phyloP scores from a whole-genome alignment of 2,113 vertebrate genomes.

The Mugil cephalus region DNA sequence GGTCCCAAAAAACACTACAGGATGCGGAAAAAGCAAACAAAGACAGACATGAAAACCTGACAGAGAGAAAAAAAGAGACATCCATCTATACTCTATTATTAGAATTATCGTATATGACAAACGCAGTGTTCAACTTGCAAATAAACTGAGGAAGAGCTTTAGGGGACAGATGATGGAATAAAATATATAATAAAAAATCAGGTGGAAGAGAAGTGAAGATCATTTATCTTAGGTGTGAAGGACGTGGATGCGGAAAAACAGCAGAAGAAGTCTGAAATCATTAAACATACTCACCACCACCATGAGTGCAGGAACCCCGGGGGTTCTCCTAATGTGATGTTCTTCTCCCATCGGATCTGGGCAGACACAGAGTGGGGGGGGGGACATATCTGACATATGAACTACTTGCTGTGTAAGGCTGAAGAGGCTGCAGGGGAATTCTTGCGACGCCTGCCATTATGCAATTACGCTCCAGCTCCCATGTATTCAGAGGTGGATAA shows the following conservation, averaged over 20 bases:
- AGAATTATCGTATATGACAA: constrained; percentile 13
- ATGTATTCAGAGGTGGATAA: constrained; percentile 63
- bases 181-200: constrained; percentile 30
- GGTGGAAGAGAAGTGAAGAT: constrained; percentile 3
- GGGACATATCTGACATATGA: constrained; percentile 50
- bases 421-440: constrained; percentile 54
- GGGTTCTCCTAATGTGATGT: constrained; percentile 98
- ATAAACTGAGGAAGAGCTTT: constrained; percentile 27
- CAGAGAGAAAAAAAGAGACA: not conserved
- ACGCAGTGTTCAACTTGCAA: constrained; percentile 3
- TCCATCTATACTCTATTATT: too few relatives aligned
- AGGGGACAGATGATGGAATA: constrained; percentile 37
- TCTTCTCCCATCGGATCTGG: constrained; percentile 99
- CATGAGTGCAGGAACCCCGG: constrained; percentile 99
- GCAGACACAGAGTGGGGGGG: constrained; percentile 42
- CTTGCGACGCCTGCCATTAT: constrained; percentile 54
- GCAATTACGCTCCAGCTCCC: constrained; percentile 62
- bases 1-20: constrained; percentile 93
- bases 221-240: constrained; percentile 15
- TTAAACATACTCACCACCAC: constrained; percentile 93
- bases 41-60: not conserved
- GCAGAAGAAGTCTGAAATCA: constrained; percentile 21
- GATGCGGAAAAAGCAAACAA: constrained; percentile 13
- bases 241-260: constrained; percentile 27
- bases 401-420: constrained; percentile 55